phyloP scores from a whole-genome alignment of 2,113 vertebrate genomes.

The Paradisaea rubra region DNA sequence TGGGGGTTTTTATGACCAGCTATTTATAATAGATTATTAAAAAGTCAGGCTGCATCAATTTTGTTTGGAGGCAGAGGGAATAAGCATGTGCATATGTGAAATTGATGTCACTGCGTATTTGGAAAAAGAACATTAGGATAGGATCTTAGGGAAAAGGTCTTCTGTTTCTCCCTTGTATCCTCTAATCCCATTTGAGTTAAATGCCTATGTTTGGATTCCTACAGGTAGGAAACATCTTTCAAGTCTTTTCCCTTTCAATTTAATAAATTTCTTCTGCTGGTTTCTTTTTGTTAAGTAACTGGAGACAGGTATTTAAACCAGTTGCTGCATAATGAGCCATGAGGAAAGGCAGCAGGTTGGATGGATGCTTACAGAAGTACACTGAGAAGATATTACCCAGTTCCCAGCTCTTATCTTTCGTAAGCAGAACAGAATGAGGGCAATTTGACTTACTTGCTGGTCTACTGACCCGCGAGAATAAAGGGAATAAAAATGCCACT shows the following conservation, averaged over 20 bases:
- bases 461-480: slow-evolving; percentile 8
- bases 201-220: neutral
- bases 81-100: neutral
- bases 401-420: neutral
- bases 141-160: neutral
- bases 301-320: neutral
- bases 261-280: neutral
- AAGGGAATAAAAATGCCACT: neutral
- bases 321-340: neutral
- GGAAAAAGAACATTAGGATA: neutral
- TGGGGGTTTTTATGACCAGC: neutral
- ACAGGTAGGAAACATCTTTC: neutral
- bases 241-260: neutral
- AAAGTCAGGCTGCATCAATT: neutral
- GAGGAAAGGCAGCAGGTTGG: neutral
- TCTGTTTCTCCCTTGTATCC: neutral
- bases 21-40: neutral
- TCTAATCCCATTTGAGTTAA: neutral
- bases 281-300: neutral
- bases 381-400: neutral
- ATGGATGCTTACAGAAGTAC: neutral
- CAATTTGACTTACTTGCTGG: neutral
- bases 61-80: neutral
- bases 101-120: neutral
- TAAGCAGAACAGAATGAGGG: slow-evolving; percentile 30